Evolutionary conservation across 2,888 invertebrate species (phyloP), one percentile per base, ranked within the genome.

Genomic region (Cylloceria caligata): DNA sequence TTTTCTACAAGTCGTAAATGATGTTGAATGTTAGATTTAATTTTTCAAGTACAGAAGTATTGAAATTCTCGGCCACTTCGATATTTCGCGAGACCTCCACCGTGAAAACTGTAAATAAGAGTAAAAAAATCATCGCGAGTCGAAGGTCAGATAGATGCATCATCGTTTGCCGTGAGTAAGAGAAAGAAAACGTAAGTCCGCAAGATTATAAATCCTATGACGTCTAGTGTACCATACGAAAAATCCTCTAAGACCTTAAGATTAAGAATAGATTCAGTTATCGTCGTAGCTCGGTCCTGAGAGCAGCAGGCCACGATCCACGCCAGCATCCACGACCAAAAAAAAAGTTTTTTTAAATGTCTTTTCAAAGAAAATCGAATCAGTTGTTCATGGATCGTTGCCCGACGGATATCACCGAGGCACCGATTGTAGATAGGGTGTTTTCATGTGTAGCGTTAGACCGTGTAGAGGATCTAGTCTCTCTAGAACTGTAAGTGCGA

Each of bases 371-470:
- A 60, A 55, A 71, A 55, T 21, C 16, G 21, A 27, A 42, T 55
- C 19, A 42, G 21, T 65, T 3, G 71, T 73, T 79, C 42, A 80
- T 71, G 78, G 81, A 83, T 80, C 80, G 81, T 74, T 84, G 76
- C 55, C 73, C 71, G 71, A 80, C 68, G 81, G 78, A 67, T 72
- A 83, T 81, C 67, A 83, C 81, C 82, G 85, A 69, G 80, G 83
- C 87, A 87, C 86, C 86, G 86, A 83, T 88, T 92, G 92, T 92
- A 92, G 92, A 92, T 92, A 92, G 90, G 89, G 89, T 91, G 92
- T 92, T 92, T 92, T 91, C 90, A 91, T 92, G 92, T 92, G 90
- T 92, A 91, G 91, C 87, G 16, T 88, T 91, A 91, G 89, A 65
- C 89, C 89, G 87, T 88, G 88, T 92, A 92, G 91, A 90, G 83